Base-by-base conservation (phyloP, 2,113 vertebrate genomes). In the Pteropus alecto region DNA sequence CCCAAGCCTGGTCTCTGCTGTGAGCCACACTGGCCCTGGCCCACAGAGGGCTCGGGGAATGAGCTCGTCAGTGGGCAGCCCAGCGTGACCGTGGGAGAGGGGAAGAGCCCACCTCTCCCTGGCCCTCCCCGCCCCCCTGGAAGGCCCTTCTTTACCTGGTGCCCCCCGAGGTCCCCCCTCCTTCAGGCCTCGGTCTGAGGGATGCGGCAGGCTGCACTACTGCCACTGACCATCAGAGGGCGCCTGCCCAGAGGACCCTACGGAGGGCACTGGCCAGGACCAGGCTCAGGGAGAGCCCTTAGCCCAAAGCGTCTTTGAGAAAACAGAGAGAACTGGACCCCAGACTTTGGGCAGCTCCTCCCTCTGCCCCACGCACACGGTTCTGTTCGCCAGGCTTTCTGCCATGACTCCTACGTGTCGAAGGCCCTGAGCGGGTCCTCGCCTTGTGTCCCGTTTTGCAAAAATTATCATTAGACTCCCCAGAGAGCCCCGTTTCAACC, bases 191-290 rank as follows among this genome's bases (percentile, higher is more conserved):
- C 28, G 0, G 28, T n/a, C 33, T 6, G 9, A 11, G 15, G 28
- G 19, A 7, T 8, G 28, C 9, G 21, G 26, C 18, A 5, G 22
- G 54, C 63, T 88, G 81, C 35, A 7, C 24, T 79, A 41, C 81
- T 58, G 38, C 5, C 6, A 16, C 9, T 33, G 76, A 24, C 71
- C 97, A 84, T 93, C 48, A 95, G 96, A 48, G 46, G 46, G 46
- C 46, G 8, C 46, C 33, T 2, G 33, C 16, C 24, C 61, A 22
- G 41, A 1, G 26, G 46, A 30, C 1, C 15, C 83, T 19, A 2
- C 0, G 1, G 21, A 77, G n/a, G 24, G 43, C 1, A 7, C 38
- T 1, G 16, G 56, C 46, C 10, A 0, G 4, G 24, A 46, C 46
- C 46, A 12, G 46, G 46, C 46, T 48, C 10, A 8, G 48, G 48